Evolutionary conservation across 2,888 invertebrate genomes (phyloP).

Genomic region (Tanypteryx hageni): DNA sequence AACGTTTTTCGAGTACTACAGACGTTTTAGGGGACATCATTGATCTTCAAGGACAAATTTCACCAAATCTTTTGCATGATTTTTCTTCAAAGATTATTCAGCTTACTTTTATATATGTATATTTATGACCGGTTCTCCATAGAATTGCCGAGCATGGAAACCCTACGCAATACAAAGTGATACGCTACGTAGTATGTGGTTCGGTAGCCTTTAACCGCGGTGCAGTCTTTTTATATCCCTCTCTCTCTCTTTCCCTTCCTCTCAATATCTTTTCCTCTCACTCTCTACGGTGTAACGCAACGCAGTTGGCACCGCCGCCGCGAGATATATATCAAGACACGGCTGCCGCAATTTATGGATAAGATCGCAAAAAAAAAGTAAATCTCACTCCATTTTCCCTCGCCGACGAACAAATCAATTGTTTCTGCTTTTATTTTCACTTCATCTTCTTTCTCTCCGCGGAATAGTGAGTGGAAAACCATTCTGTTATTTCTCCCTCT

Average conservation of each 20-base stretch:
- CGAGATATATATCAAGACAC: not conserved
- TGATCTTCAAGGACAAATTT: too few species aligned
- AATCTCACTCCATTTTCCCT: not conserved
- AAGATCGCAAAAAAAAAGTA: not conserved
- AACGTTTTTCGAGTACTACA: too few species aligned
- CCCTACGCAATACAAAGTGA: too few species aligned
- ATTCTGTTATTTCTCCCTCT: not conserved
- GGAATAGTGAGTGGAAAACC: too few species aligned
- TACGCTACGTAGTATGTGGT: not conserved
- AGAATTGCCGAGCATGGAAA: too few species aligned
- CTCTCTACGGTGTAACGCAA: not conserved
- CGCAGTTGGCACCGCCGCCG: constrained; percentile 1
- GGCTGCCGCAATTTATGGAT: constrained; percentile 22
- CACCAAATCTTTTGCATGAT: too few species aligned
- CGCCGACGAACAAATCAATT: not conserved
- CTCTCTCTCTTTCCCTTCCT: not conserved
- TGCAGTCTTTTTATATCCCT: not conserved
- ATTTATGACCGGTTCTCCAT: too few species aligned
- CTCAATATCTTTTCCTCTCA: not conserved
- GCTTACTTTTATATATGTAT: too few species aligned
- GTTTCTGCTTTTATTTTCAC: too few species aligned
- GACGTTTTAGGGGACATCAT: too few species aligned
- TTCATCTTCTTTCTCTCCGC: too few species aligned
- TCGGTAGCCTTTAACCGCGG: not conserved
- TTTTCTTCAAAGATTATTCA: too few species aligned